Evolutionary conservation across 2,888 invertebrate species (phyloP), one percentile per base, ranked within the genome.

Genomic region (Dugesia japonica): DNA sequence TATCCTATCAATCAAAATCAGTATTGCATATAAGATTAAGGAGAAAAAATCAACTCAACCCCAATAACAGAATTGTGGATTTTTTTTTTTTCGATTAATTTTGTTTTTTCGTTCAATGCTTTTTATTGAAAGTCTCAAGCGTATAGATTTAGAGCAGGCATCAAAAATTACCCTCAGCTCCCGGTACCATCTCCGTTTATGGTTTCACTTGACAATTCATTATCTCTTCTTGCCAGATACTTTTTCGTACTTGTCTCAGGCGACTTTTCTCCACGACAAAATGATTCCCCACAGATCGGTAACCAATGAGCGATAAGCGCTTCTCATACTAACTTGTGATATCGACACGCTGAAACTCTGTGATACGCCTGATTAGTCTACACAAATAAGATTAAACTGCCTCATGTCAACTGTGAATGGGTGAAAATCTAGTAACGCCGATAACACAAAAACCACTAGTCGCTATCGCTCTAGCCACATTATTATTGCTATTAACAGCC

Each of bases 171-270:
- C 56, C 56, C 56, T 56, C 56, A 56, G 23, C 56, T 56, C 56
- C 56, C 56, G 23, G 56, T 56, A n/a, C 9, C 56, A 56, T 56
- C 56, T n/a, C 56, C 56, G 56, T 56, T 56, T 23, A 56, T n/a
- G 56, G 56, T 56, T 56, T 56, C 56, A 56, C 56, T 56, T 56
- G 56, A 56, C 56, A 56, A 56, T 56, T 56, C 56, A 56, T 56
- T 56, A 56, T 56, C 56, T 56, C 56, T 56, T 9, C 56, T 56
- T 56, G 56, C 56, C 56, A 56, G 56, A 56, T 56, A 56, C 9
- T 56, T 56, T 31, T 56, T 56, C 56, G n/a, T 56, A 56, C 56
- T 56, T 56, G 56, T 56, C 56, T 56, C 56, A 56, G 56, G 56
- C 56, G 56, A 56, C 56, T 56, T 56, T 56, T 56, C 56, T 56